Conservation (phyloP, 1,140 invertebrate species). For the Bombus superbus region DNA sequence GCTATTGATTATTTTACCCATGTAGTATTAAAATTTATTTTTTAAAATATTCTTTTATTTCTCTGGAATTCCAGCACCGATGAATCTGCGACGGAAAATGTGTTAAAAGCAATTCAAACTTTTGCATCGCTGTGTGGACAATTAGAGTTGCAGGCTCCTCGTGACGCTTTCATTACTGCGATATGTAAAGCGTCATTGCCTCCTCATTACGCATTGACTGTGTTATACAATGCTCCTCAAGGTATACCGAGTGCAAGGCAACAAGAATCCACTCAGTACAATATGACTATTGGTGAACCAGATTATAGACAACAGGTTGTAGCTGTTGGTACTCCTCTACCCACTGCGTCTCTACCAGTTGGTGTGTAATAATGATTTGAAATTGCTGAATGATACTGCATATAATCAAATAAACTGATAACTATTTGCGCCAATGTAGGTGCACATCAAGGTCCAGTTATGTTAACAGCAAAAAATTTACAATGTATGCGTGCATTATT, state of each 20-base stretch:
- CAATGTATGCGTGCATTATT: constrained; percentile 97
- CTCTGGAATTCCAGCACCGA: constrained; percentile 88
- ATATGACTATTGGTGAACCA: constrained; percentile 83
- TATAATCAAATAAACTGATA: not conserved
- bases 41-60: not conserved
- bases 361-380: constrained; percentile 79
- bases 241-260: constrained; percentile 78
- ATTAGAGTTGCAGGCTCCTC: constrained; percentile 88
- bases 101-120: constrained; percentile 95
- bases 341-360: constrained; percentile 90
- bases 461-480: constrained; percentile 98
- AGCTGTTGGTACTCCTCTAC: constrained; percentile 95
- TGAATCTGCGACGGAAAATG: constrained; percentile 93
- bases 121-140: constrained; percentile 92
- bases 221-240: constrained; percentile 87
- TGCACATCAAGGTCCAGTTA: constrained; percentile 96
- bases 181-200: constrained; percentile 97
- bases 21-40: not conserved
- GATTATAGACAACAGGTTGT: constrained; percentile 95
- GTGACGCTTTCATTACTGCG: constrained; percentile 96
- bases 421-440: constrained; percentile 71
- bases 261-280: constrained; percentile 81
- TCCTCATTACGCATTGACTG: constrained; percentile 96
- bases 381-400: not conserved
- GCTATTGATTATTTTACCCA: constrained; percentile 21